Conservation (phyloP, 1,140 invertebrate species). For the Nephila pilipes region DNA sequence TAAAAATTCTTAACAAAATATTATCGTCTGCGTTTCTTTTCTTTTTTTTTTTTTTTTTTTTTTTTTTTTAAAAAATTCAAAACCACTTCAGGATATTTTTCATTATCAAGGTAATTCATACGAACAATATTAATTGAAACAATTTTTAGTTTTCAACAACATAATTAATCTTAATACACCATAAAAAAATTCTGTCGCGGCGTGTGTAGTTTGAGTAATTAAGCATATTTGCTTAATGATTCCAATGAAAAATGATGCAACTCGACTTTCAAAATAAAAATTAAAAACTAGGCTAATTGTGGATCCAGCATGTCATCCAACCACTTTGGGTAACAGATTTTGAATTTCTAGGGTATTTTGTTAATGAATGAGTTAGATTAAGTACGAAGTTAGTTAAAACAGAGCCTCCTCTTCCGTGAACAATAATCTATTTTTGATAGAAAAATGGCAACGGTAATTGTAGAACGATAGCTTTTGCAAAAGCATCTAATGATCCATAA, state of each 20-base stretch:
- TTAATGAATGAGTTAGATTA: slow-evolving; percentile 38
- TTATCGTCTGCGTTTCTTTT: neutral
- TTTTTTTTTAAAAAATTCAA: too few species aligned
- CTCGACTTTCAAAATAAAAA: neutral
- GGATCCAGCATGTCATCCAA: neutral
- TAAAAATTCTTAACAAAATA: slow-evolving; percentile 21
- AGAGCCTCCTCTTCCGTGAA: neutral
- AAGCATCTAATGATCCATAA: slow-evolving; percentile 47
- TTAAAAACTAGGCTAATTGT: slow-evolving; percentile 28
- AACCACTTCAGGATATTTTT: neutral
- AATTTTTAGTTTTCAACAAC: slow-evolving; percentile 36
- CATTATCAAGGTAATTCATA: neutral
- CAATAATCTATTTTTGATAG: slow-evolving; percentile 31
- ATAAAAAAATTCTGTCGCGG: neutral
- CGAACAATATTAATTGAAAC: slow-evolving; percentile 32
- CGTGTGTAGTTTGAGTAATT: slow-evolving; percentile 33
- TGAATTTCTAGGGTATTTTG: neutral
- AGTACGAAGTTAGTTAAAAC: neutral
- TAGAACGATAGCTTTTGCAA: slow-evolving; percentile 26
- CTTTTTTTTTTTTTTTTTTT: neutral
- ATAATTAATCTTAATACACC: slow-evolving; percentile 9
- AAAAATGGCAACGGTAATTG: slow-evolving; percentile 4
- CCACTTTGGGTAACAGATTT: neutral
- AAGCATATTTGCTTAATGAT: slow-evolving; percentile 41
- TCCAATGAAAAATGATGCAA: slow-evolving; percentile 45